These are phyloP conservation scores for Megathymus violae DNA, from an alignment of 1,140 invertebrate genomes.

Conservation along the genomic window DNA sequence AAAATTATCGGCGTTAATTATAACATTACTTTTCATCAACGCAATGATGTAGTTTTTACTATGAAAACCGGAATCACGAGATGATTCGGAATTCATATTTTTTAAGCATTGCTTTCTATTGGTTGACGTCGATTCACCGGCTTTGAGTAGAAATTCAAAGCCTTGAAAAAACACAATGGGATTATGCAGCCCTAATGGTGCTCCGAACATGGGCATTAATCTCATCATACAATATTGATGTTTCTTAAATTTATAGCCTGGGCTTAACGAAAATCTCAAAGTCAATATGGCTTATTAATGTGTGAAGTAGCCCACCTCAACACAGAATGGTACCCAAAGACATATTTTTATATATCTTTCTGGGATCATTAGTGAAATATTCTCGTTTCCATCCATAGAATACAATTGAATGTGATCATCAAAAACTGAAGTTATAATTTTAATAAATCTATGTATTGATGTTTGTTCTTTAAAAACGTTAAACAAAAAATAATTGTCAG, in stretches of 20 bases:
- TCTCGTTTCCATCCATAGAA: constrained; percentile 63
- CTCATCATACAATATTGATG: constrained; percentile 82
- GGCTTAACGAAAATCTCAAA: constrained; percentile 68
- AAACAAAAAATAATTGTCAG: constrained; percentile 50
- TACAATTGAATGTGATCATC: constrained; percentile 79
- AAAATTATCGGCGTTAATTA: too few species aligned
- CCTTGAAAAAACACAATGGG: constrained; percentile 77
- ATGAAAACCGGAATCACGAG: constrained; percentile 9
- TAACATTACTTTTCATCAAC: neutral
- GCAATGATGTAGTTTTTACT: neutral
- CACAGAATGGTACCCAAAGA: constrained; percentile 51
- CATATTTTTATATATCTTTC: too few species aligned
- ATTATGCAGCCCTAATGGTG: constrained; percentile 78
- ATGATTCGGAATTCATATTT: constrained; percentile 41
- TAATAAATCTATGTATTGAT: constrained; percentile 54
- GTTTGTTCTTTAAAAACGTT: constrained; percentile 40
- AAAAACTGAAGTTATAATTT: constrained; percentile 74
- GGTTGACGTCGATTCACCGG: constrained; percentile 67
- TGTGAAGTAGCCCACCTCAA: constrained; percentile 77
- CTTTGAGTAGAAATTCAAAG: constrained; percentile 58
- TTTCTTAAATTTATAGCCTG: constrained; percentile 74
- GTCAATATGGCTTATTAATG: constrained; percentile 78
- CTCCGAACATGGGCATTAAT: constrained; percentile 80
- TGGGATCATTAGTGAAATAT: constrained; percentile 74
- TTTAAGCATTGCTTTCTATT: constrained; percentile 39